Evolutionary conservation across 2,797 vertebrate species (phyloP).

Genomic region (Enteromius treurensis): DNA sequence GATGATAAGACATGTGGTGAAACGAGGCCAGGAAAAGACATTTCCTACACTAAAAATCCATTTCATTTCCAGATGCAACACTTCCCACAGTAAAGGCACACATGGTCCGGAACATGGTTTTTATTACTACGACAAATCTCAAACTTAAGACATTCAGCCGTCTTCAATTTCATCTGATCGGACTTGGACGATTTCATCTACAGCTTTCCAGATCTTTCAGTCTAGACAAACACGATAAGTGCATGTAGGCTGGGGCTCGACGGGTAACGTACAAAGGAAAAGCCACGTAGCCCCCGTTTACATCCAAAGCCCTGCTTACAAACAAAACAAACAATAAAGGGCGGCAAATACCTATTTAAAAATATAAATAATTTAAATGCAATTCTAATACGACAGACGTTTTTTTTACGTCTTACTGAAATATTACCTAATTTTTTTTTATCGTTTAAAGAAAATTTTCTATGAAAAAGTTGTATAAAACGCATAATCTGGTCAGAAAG

Average conservation of each 20-base stretch:
- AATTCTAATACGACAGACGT: neutral
- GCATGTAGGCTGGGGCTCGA: neutral
- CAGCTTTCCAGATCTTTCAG: constrained; percentile 8
- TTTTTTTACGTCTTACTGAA: neutral
- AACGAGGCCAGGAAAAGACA: constrained; percentile 34
- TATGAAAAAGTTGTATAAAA: neutral
- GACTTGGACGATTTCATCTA: neutral
- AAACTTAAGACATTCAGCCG: constrained; percentile 23
- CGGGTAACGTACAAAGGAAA: neutral
- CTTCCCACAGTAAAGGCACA: constrained; percentile 38
- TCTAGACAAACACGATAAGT: neutral
- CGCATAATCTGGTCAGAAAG: neutral
- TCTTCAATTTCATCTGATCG: constrained; percentile 24
- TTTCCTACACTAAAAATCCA: constrained; percentile 47
- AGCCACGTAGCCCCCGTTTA: constrained; percentile 28
- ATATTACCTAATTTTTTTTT: neutral
- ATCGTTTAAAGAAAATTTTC: neutral
- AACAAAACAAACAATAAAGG: neutral
- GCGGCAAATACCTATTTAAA: neutral
- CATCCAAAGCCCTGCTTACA: neutral
- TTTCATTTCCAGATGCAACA: constrained; percentile 54
- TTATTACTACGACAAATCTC: constrained; percentile 35
- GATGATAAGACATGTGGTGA: constrained; percentile 53
- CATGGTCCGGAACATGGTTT: constrained; percentile 34
- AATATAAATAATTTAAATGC: neutral